phyloP scores from a whole-genome alignment of 1,140 invertebrate genomes.

The Scaptomyza graminum region DNA sequence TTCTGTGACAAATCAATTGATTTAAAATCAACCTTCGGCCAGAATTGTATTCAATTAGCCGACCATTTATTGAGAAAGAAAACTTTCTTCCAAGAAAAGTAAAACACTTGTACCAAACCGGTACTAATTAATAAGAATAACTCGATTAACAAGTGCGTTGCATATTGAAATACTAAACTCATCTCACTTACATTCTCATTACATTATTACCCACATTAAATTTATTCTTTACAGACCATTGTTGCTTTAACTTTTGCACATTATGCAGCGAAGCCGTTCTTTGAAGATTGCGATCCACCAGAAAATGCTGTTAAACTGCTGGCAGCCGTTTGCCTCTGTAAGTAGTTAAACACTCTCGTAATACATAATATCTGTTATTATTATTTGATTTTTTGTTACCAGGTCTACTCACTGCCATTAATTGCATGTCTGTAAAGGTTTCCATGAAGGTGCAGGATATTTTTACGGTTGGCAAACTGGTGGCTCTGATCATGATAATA shows the following conservation, averaged over 20 bases:
- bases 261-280: conserved; percentile 93
- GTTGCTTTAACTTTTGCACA: conserved; percentile 92
- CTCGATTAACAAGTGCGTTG: conserved; percentile 6
- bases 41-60: conserved; percentile 53
- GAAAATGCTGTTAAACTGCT: conserved; percentile 88
- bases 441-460: conserved; percentile 95
- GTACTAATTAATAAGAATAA: conserved; percentile 1
- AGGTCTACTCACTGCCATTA: conserved; percentile 95
- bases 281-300: conserved; percentile 88
- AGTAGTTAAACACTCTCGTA: conserved; percentile 83
- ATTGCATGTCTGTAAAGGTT: conserved; percentile 94
- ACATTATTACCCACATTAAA: conserved; percentile 1
- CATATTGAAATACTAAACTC: background rate
- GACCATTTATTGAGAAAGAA: background rate
- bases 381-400: conserved; percentile 42
- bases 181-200: background rate
- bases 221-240: conserved; percentile 87
- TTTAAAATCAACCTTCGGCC: conserved; percentile 47
- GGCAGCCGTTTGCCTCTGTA: conserved; percentile 90
- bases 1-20: conserved; percentile 43
- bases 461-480: conserved; percentile 94
- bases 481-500: conserved; percentile 93
- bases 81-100: conserved; percentile 46
- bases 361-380: background rate
- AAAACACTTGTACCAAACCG: background rate